These are phyloP conservation scores for Maniola hyperantus DNA, from an alignment of 2,888 invertebrate genomes.

Conservation along the genomic window DNA sequence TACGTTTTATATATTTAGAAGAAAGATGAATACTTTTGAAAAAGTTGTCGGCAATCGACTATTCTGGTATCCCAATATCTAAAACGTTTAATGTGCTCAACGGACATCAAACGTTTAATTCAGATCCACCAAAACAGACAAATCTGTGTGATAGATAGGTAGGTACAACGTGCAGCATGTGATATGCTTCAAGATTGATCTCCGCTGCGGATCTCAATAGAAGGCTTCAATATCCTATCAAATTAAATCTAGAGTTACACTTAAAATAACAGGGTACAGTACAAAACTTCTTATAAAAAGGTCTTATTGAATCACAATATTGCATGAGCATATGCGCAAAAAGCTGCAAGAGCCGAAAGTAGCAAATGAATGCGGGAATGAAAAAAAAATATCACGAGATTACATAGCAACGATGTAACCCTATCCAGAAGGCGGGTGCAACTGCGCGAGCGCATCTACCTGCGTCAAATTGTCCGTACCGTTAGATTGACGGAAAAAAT, in stretches of 20 bases:
- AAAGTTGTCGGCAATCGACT: no score
- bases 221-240: no score
- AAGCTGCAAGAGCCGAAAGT: conserved; percentile 12
- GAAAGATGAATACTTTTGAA: no score
- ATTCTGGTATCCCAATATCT: no score
- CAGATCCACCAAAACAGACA: no score
- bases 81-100: no score
- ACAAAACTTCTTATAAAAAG: not conserved
- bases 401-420: conserved; percentile 24
- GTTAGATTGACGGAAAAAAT: conserved; percentile 39
- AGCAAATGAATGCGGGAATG: not conserved
- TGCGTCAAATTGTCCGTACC: conserved; percentile 39
- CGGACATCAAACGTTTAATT: no score
- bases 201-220: no score
- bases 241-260: not conserved
- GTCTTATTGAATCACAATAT: conserved; percentile 3
- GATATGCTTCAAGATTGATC: no score
- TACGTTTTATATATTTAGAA: no score
- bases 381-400: conserved; percentile 15
- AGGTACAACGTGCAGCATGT: no score
- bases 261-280: not conserved
- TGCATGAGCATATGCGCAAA: not conserved
- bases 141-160: no score
- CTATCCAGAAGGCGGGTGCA: conserved; percentile 32
- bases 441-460: conserved; percentile 49